Evolutionary conservation across 2,113 vertebrate species (phyloP).

Genomic region (Cynocephalus volans): DNA sequence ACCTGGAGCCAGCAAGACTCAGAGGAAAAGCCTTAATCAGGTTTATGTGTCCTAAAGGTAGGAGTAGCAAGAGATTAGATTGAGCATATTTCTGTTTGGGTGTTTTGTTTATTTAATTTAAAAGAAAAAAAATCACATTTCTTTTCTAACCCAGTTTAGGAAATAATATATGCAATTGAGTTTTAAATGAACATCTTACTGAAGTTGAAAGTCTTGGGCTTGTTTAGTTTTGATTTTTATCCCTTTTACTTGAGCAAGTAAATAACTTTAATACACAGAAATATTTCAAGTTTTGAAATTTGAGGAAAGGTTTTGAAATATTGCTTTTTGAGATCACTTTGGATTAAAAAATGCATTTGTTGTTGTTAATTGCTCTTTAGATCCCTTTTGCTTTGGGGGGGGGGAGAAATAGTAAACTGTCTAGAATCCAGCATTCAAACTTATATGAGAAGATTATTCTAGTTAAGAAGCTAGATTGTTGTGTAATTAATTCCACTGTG

Average conservation of each 20-base stretch:
- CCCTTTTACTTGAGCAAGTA: constrained; percentile 84
- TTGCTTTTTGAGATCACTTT: constrained; percentile 74
- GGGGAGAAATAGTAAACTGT: constrained; percentile 77
- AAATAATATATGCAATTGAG: constrained; percentile 87
- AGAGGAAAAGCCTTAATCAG: constrained; percentile 99
- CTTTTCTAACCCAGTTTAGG: constrained; percentile 90
- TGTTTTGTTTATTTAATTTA: constrained; percentile 91
- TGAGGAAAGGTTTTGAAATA: constrained; percentile 77
- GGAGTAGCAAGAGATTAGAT: constrained; percentile 91
- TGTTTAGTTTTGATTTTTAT: constrained; percentile 85
- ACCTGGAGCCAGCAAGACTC: constrained; percentile 95
- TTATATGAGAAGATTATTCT: constrained; percentile 80
- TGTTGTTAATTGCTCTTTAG: constrained; percentile 77
- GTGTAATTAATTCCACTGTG: constrained; percentile 87
- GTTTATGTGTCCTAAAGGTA: constrained; percentile 99
- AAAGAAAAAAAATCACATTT: constrained; percentile 90
- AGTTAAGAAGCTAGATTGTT: constrained; percentile 84
- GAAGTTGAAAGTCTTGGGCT: constrained; percentile 85
- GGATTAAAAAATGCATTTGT: constrained; percentile 79
- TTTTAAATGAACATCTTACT: constrained; percentile 87
- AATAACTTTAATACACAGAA: constrained; percentile 83
- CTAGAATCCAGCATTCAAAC: constrained; percentile 84
- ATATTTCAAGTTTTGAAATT: constrained; percentile 82
- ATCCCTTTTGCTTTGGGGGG: constrained; percentile 81
- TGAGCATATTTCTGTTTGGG: constrained; percentile 89